A percentile compares a stretch with the other conserved stretches of the same genome.
phyloP scores from a whole-genome alignment of 1,140 invertebrate species.

The Pectinophora gossypiella region DNA sequence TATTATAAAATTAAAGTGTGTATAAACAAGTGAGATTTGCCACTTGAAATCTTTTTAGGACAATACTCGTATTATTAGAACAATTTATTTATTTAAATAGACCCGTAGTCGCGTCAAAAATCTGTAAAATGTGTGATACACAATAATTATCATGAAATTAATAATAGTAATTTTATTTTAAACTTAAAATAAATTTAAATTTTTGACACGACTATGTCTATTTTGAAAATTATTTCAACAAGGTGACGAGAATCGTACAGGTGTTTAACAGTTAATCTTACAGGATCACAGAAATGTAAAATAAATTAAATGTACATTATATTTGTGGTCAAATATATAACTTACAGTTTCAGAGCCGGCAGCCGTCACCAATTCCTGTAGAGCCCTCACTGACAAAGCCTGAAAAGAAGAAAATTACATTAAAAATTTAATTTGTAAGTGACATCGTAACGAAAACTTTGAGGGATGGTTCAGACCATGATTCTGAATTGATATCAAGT shows the following conservation, averaged over 20 bases:
- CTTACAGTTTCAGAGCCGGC: slow-evolving; percentile 93
- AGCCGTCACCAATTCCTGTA: slow-evolving; percentile 98
- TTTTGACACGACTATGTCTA: not conserved
- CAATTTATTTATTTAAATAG: slow-evolving; percentile 27
- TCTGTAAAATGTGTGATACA: not conserved
- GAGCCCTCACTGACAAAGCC: slow-evolving; percentile 97
- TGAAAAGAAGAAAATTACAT: slow-evolving; percentile 66
- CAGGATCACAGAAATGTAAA: slow-evolving; percentile 24
- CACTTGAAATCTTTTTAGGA: slow-evolving; percentile 33
- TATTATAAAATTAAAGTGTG: slow-evolving; percentile 2
- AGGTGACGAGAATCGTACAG: slow-evolving; percentile 17
- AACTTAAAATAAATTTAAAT: not conserved
- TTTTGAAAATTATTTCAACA: slow-evolving; percentile 20
- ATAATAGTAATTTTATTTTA: not conserved
- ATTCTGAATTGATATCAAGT: too few relatives aligned
- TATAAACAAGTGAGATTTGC: slow-evolving; percentile 28
- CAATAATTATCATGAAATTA: not conserved
- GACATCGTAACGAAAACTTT: too few relatives aligned
- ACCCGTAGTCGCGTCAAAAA: not conserved
- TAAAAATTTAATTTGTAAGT: not conserved
- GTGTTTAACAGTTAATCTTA: slow-evolving; percentile 32
- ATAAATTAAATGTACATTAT: slow-evolving; percentile 15
- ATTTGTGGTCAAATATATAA: slow-evolving; percentile 20
- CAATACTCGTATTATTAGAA: slow-evolving; percentile 12
- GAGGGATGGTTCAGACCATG: too few relatives aligned